Percentiles rank a stretch among this genome's conserved stretches.
Evolutionary conservation across 2,113 vertebrate genomes (phyloP).

Genomic region (Coptodon rendalli): DNA sequence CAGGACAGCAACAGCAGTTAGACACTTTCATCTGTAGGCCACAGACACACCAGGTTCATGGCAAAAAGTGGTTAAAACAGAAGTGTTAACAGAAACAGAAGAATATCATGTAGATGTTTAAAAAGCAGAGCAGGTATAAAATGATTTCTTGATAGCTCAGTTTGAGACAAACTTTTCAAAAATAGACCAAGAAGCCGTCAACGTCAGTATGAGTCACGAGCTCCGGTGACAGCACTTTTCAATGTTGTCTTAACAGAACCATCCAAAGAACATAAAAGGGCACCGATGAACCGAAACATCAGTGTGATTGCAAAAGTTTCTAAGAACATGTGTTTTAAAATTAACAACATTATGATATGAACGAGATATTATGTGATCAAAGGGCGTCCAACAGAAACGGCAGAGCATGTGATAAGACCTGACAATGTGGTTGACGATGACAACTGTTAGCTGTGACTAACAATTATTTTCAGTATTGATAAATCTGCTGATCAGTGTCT

Average conservation of each 20-base stretch:
- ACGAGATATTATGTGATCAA: background rate
- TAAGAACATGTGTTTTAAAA: background rate
- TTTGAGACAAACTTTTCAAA: background rate
- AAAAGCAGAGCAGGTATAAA: background rate
- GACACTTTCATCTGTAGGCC: background rate
- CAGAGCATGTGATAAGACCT: background rate
- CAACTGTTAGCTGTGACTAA: background rate
- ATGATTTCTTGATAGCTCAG: background rate
- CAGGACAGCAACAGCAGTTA: constrained; percentile 41
- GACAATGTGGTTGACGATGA: background rate
- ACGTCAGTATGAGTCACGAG: background rate
- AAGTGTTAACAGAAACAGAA: background rate
- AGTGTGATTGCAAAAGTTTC: background rate
- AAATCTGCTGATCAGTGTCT: background rate
- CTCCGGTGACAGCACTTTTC: background rate
- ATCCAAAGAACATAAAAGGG: background rate
- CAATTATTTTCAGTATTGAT: background rate
- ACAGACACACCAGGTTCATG: background rate
- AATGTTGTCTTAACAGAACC: background rate
- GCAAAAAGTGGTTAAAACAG: background rate
- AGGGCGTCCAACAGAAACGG: accelerated
- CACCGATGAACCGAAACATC: background rate
- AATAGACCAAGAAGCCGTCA: background rate
- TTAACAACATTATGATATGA: background rate
- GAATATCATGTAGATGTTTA: background rate